Evolutionary conservation across 37 sponge, comb jelly and placozoan genomes (phyloP), one percentile per base, ranked within the genome.

Genomic region (Spongia lamella): DNA sequence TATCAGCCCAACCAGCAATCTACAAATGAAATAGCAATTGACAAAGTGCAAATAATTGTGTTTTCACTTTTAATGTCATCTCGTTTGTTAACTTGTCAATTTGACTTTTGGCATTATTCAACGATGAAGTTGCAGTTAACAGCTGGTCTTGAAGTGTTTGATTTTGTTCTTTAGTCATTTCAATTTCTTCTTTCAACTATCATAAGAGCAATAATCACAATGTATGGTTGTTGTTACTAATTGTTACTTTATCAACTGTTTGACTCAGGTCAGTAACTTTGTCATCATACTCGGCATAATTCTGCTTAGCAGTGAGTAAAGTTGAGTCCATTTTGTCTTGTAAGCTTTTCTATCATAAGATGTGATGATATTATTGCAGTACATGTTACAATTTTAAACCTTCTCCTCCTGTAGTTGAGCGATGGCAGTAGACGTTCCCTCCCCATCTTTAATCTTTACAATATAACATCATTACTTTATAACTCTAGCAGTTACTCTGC

Each of bases 371-470:
- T n/a, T n/a, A n/a, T n/a, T n/a, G 57, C 25, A 27, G 38, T 17
- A 7, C 47, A 70, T n/a, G 21, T 19, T 9, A 21, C 5, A 15
- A 43, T 14, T 17, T 0, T 21, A 22, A 62, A 90, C 91, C 87
- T 90, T 90, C 17, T 90, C 91, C 56, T 84, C 78, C 49, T 86
- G 72, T 67, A 90, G 68, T 56, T 90, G 91, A 20, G 50, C 79
- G 37, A 90, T 86, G 38, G 83, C 87, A 53, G 87, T 82, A 1
- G 79, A 22, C 0, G 54, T 87, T 21, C 91, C 91, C 62, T 90
- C 91, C 0, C 91, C 91, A 39, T 77, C 79, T 63, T 90, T 75
- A 64, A 86, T 86, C 91, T 90, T 27, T 24, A 3, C 13, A 36
- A 1, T 29, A 1, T 16, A 61, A 76, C 17, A 36, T 33, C 22